Conservation (phyloP, 2,888 invertebrate genomes). For the Chouioia cunea region DNA sequence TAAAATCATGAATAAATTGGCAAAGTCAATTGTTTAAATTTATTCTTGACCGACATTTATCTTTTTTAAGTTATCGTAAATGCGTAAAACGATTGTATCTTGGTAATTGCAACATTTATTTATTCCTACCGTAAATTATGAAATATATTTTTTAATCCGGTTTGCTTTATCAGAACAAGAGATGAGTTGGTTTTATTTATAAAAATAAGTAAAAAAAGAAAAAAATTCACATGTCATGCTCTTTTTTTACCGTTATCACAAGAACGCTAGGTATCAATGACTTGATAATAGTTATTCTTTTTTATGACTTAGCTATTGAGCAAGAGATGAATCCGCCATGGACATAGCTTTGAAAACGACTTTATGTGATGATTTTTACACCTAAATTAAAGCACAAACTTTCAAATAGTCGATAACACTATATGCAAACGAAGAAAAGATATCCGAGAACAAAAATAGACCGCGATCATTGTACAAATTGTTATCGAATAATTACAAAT, state of each 20-base stretch:
- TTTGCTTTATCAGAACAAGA: background rate
- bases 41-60: no score
- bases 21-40: no score
- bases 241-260: background rate
- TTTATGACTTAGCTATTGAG: background rate
- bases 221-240: background rate
- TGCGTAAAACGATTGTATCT: no score
- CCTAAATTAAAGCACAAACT: slow-evolving; percentile 16
- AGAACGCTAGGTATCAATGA: background rate
- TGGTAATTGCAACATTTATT: no score
- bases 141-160: no score
- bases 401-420: slow-evolving; percentile 3
- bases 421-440: slow-evolving; percentile 27
- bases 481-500: background rate
- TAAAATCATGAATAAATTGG: no score
- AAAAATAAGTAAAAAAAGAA: background rate
- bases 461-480: background rate
- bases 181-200: background rate
- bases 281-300: background rate
- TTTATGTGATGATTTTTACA: slow-evolving; percentile 13
- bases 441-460: slow-evolving; percentile 2
- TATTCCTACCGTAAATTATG: no score
- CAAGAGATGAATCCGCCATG: background rate
- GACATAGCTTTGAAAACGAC: background rate
- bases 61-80: no score